A percentile compares a stretch with the other conserved stretches of the same genome.
These are phyloP conservation scores for Hycleus phaleratus DNA, from an alignment of 1,140 invertebrate species.

Conservation along the genomic window DNA sequence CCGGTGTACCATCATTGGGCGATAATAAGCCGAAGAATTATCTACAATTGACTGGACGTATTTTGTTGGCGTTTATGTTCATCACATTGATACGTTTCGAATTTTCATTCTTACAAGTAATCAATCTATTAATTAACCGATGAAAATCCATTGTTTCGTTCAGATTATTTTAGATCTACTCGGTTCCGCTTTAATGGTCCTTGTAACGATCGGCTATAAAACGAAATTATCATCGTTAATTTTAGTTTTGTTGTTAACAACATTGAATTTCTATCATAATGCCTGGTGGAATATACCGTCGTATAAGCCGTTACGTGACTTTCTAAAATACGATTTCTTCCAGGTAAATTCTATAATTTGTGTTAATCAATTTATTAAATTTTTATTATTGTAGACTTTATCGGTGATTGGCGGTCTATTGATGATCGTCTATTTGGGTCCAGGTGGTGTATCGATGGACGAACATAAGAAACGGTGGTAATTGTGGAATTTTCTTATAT, in stretches of 20 bases:
- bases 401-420: constrained; percentile 98
- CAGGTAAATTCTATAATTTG: constrained; percentile 55
- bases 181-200: constrained; percentile 88
- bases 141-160: constrained; percentile 34
- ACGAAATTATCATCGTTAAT: constrained; percentile 96
- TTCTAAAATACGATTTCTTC: constrained; percentile 99
- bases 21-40: constrained; percentile 98
- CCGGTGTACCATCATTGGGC: constrained; percentile 92
- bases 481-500: constrained; percentile 16
- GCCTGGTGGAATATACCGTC: constrained; percentile 95
- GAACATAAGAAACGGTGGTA: constrained; percentile 99
- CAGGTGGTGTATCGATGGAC: constrained; percentile 98
- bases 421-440: constrained; percentile 96
- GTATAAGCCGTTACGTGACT: constrained; percentile 93
- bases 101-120: constrained; percentile 78
- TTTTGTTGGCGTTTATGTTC: constrained; percentile 98
- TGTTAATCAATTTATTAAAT: constrained; percentile 5
- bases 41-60: constrained; percentile 89
- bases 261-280: constrained; percentile 95
- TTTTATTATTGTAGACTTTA: constrained; percentile 69
- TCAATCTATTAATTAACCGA: background rate
- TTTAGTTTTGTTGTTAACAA: constrained; percentile 81
- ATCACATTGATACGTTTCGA: constrained; percentile 93
- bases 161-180: constrained; percentile 84
- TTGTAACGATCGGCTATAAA: constrained; percentile 96